phyloP scores from a whole-genome alignment of 2,888 invertebrate genomes.

The Drosophila neonasuta region DNA sequence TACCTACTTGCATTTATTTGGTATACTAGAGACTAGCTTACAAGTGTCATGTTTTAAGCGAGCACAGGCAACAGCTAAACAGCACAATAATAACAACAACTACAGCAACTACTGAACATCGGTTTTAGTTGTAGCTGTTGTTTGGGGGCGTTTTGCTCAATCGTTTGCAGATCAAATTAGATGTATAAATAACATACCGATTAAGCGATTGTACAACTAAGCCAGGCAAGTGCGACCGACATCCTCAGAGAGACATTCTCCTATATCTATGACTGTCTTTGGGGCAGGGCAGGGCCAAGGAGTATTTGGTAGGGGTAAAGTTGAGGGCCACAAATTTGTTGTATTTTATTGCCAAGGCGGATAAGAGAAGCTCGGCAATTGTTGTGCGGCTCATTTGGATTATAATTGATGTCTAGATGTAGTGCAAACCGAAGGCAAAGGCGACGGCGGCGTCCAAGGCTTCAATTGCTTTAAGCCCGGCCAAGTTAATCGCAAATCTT shows the following conservation, averaged over 20 bases:
- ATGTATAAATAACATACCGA: slow-evolving; percentile 78
- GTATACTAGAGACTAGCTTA: slow-evolving; percentile 60
- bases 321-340: slow-evolving; percentile 42
- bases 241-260: slow-evolving; percentile 52
- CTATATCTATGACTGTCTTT: slow-evolving; percentile 1
- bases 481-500: slow-evolving; percentile 62
- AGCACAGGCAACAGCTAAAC: slow-evolving; percentile 22
- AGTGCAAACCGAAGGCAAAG: slow-evolving; percentile 3
- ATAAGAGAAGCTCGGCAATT: slow-evolving; percentile 62
- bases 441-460: slow-evolving; percentile 12
- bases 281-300: not conserved
- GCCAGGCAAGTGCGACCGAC: slow-evolving; percentile 52
- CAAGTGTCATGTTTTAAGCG: slow-evolving; percentile 72
- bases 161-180: slow-evolving; percentile 77
- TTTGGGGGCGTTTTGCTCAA: slow-evolving; percentile 50
- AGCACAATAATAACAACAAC: slow-evolving; percentile 8
- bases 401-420: slow-evolving; percentile 67
- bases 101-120: slow-evolving; percentile 34
- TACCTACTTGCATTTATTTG: slow-evolving; percentile 24
- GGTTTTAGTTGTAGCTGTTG: slow-evolving; percentile 32
- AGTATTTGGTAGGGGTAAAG: not conserved
- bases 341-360: slow-evolving; percentile 74
- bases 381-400: slow-evolving; percentile 72
- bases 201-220: slow-evolving; percentile 74
- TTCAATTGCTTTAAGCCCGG: slow-evolving; percentile 57